A percentile compares a stretch with the other conserved stretches of the same genome.
phyloP scores from a whole-genome alignment of 30 jellyfish, hydroid and myxozoan genomes.

The Aurelia sp. region DNA sequence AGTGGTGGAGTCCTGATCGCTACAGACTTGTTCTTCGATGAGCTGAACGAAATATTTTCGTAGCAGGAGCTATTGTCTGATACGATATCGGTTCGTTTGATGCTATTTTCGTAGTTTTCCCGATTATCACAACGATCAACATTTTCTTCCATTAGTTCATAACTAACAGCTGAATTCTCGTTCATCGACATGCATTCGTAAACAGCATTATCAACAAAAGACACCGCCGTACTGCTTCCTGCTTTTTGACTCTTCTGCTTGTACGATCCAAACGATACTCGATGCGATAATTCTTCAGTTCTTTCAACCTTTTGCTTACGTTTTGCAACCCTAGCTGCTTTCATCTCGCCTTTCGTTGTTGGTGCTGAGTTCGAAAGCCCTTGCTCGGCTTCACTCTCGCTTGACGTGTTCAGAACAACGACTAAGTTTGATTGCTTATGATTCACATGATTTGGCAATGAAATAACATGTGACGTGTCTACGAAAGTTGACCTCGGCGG shows the following conservation, averaged over 20 bases:
- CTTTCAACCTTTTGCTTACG: constrained; percentile 8
- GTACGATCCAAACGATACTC: constrained; percentile 60
- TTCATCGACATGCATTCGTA: constrained; percentile 45
- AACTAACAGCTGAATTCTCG: constrained; percentile 7
- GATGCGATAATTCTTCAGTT: constrained; percentile 20
- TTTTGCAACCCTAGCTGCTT: constrained; percentile 6
- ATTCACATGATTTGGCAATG: constrained; percentile 43
- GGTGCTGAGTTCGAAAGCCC: constrained; percentile 69
- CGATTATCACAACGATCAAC: background rate
- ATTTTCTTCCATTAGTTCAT: constrained; percentile 38
- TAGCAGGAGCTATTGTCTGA: constrained; percentile 6
- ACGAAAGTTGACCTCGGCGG: constrained; percentile 11
- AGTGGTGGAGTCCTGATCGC: constrained; percentile 13
- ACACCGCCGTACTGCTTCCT: background rate
- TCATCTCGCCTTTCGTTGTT: constrained; percentile 46
- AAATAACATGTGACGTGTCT: constrained; percentile 19
- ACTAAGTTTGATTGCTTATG: background rate
- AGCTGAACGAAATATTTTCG: constrained; percentile 19
- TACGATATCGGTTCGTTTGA: background rate
- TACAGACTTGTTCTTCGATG: background rate
- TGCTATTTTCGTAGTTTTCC: constrained; percentile 14
- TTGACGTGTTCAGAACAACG: background rate
- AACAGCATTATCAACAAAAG: constrained; percentile 26
- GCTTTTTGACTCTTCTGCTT: constrained; percentile 10
- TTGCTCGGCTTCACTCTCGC: constrained; percentile 32